These are phyloP conservation scores for Thymelicus lineola DNA, from an alignment of 2,888 invertebrate species.

Conservation along the genomic window DNA sequence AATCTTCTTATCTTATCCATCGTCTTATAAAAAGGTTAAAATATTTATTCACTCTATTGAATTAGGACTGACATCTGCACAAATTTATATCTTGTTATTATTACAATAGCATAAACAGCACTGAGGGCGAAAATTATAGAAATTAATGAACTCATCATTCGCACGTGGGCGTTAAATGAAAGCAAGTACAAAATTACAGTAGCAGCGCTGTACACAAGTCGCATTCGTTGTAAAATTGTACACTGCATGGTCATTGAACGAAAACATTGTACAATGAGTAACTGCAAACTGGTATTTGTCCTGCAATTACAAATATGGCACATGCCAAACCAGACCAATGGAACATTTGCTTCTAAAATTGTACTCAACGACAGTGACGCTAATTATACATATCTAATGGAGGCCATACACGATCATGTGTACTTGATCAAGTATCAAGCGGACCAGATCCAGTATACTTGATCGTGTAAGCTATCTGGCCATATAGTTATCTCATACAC, in stretches of 20 bases:
- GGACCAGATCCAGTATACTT: no score
- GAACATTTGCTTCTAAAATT: conserved; percentile 59
- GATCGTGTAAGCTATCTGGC: no score
- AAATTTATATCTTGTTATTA: background rate
- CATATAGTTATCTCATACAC: no score
- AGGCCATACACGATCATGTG: no score
- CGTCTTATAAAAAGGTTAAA: background rate
- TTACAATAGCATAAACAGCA: background rate
- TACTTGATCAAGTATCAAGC: no score
- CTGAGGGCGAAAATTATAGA: conserved; percentile 15
- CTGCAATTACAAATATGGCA: conserved; percentile 52
- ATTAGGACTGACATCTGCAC: background rate
- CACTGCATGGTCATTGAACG: conserved; percentile 67
- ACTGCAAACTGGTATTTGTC: conserved; percentile 28
- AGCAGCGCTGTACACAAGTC: conserved; percentile 46
- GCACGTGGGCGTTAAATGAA: conserved; percentile 22
- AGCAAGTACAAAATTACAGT: conserved; percentile 41
- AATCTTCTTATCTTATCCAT: background rate
- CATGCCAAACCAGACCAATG: conserved; percentile 54
- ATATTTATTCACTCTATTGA: background rate
- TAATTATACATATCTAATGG: conserved; percentile 52
- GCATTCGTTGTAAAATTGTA: conserved; percentile 61
- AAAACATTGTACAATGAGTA: conserved; percentile 58
- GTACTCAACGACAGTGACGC: conserved; percentile 52
- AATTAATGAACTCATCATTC: conserved; percentile 27